A percentile compares a stretch with the other conserved stretches of the same genome.
Evolutionary conservation across 2,113 vertebrate species (phyloP).

Genomic region (Myxocyprinus asiaticus): DNA sequence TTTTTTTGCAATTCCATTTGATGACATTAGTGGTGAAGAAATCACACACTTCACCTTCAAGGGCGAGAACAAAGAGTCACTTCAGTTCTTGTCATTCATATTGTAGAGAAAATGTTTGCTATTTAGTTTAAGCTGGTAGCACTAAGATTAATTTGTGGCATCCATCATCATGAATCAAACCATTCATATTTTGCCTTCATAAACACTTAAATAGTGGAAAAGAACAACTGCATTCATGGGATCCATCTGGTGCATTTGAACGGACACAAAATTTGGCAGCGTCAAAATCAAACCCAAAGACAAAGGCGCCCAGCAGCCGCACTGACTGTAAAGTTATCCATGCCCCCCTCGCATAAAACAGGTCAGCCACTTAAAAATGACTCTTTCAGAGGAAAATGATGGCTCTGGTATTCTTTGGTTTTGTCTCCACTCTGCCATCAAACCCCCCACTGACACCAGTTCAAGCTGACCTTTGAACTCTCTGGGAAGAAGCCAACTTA

Average conservation of each 20-base stretch:
- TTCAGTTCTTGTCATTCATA: constrained; percentile 22
- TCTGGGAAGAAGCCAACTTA: constrained; percentile 40
- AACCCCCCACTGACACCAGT: neutral
- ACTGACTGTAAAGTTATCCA: constrained; percentile 41
- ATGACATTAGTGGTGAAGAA: too few species aligned
- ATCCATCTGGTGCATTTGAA: constrained; percentile 55
- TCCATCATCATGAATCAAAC: constrained; percentile 53
- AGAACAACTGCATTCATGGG: constrained; percentile 41
- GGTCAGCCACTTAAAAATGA: constrained; percentile 14
- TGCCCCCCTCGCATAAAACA: constrained; percentile 24
- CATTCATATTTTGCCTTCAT: constrained; percentile 43
- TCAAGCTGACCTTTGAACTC: constrained; percentile 40
- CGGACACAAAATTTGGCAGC: constrained; percentile 46
- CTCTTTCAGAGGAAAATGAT: constrained; percentile 16
- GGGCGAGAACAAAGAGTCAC: constrained; percentile 1
- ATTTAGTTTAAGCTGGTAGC: constrained; percentile 30
- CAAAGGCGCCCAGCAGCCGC: constrained; percentile 26
- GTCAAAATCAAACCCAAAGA: constrained; percentile 40
- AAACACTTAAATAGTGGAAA: constrained; percentile 51
- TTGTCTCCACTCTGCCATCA: neutral
- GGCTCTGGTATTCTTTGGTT: constrained; percentile 32
- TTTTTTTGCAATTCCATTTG: too few species aligned
- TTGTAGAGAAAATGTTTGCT: constrained; percentile 20
- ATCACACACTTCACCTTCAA: neutral
- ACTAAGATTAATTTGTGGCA: constrained; percentile 46